Evolutionary conservation across 2,888 invertebrate genomes (phyloP).

Genomic region (Lithophane leautieri): DNA sequence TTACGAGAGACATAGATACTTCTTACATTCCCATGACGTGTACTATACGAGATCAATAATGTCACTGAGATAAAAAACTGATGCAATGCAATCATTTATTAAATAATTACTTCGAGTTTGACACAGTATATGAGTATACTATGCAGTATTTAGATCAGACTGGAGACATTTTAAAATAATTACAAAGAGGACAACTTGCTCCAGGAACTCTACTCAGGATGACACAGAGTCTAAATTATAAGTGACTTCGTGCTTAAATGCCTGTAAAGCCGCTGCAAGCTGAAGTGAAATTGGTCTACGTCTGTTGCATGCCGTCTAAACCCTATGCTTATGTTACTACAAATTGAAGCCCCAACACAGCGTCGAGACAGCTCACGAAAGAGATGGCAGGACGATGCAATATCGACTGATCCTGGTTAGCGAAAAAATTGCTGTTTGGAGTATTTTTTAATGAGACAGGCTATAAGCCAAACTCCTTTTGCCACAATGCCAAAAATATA

Average conservation of each 20-base stretch:
- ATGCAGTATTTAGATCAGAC: background rate
- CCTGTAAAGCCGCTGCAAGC: background rate
- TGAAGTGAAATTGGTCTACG: constrained; percentile 1
- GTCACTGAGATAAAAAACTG: constrained; percentile 30
- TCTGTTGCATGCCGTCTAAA: background rate
- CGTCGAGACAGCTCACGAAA: background rate
- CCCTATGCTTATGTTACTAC: background rate
- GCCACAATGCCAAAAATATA: background rate
- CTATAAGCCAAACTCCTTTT: background rate
- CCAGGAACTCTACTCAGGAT: background rate
- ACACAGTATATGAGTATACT: too few species aligned
- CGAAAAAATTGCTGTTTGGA: background rate
- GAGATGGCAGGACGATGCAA: background rate
- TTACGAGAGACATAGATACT: background rate
- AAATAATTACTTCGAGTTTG: background rate
- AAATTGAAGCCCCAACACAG: background rate
- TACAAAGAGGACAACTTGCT: background rate
- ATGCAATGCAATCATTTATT: constrained; percentile 7
- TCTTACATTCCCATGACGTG: background rate
- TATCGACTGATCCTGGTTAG: background rate
- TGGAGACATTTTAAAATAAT: background rate
- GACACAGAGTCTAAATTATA: background rate
- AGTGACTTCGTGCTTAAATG: background rate
- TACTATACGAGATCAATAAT: constrained; percentile 8
- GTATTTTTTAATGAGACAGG: background rate